Conservation (phyloP, 2,888 invertebrate species). For the Pollenia griseotomentosa region DNA sequence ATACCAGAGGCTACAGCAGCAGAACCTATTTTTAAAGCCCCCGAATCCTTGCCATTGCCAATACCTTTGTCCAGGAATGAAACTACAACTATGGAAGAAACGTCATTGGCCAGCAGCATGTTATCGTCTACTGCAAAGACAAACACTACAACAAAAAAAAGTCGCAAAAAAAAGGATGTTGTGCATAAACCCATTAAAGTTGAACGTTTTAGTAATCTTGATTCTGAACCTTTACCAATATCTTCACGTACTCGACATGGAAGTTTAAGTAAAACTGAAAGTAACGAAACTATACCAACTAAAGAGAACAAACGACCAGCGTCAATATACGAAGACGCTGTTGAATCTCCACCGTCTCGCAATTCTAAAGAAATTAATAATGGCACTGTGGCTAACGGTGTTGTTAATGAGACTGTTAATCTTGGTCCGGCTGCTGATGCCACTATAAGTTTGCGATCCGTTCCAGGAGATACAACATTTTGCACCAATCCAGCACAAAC, state of each 20-base stretch:
- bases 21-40: conserved; percentile 48
- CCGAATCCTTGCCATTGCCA: conserved; percentile 29
- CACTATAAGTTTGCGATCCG: conserved; percentile 71
- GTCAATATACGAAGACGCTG: conserved; percentile 85
- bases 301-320: conserved; percentile 58
- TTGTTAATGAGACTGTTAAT: conserved; percentile 55
- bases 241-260: conserved; percentile 79
- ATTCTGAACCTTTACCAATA: conserved; percentile 74
- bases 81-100: conserved; percentile 56
- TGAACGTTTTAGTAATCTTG: conserved; percentile 80
- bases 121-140: conserved; percentile 61
- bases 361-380: conserved; percentile 41
- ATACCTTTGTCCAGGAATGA: conserved; percentile 63
- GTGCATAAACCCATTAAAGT: conserved; percentile 80
- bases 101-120: conserved; percentile 72
- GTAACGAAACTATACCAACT: conserved; percentile 42
- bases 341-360: conserved; percentile 74
- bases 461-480: conserved; percentile 77
- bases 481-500: conserved; percentile 74
- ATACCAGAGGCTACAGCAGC: neutral
- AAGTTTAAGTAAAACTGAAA: conserved; percentile 65
- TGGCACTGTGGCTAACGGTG: neutral
- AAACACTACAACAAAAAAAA: conserved; percentile 74
- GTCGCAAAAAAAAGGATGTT: conserved; percentile 77
- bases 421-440: conserved; percentile 57